Evolutionary conservation across 2,797 vertebrate species (phyloP).

Genomic region (Megalops cyprinoides): DNA sequence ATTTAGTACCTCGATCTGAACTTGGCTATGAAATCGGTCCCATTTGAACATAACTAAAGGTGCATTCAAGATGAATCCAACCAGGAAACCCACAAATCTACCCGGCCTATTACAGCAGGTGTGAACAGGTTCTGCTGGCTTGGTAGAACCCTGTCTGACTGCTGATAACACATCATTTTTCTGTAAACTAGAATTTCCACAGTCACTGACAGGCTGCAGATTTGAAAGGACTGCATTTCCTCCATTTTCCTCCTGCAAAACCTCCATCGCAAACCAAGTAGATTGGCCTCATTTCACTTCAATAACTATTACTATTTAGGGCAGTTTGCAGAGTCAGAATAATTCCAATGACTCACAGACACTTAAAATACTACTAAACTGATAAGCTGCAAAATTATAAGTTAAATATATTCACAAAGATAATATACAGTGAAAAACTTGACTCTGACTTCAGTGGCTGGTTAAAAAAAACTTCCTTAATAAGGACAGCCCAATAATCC

Average conservation of each 20-base stretch:
- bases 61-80: neutral
- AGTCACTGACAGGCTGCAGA: too few species aligned
- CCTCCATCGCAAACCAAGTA: neutral
- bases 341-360: too few species aligned
- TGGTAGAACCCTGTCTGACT: neutral
- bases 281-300: neutral
- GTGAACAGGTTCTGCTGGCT: neutral
- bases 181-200: neutral
- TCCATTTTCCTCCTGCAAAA: neutral
- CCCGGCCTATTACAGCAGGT: neutral
- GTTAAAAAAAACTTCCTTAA: neutral
- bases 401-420: too few species aligned
- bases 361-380: too few species aligned
- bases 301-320: neutral
- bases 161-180: neutral
- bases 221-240: neutral
- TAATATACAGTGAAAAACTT: neutral
- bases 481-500: neutral
- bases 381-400: too few species aligned
- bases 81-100: neutral
- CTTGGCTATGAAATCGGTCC: constrained; percentile 2
- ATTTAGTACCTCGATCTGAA: constrained; percentile 4
- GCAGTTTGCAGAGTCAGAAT: neutral
- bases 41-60: neutral
- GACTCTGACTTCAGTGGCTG: neutral